These are phyloP conservation scores for Kryptopterus vitreolus DNA, from an alignment of 2,797 vertebrate species.

Conservation along the genomic window DNA sequence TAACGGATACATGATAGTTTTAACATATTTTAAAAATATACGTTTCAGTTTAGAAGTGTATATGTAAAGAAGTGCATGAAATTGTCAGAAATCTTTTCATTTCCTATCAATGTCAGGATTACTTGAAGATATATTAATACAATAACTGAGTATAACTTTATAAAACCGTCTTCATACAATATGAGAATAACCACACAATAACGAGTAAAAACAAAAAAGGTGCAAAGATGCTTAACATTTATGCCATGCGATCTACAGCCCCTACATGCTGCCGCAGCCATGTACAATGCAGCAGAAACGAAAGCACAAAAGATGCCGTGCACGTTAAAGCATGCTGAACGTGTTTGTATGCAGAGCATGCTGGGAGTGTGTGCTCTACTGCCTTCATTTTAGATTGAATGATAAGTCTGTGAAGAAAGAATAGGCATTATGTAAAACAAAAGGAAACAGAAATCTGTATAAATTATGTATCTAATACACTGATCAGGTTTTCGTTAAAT, in stretches of 20 bases:
- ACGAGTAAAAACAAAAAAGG: constrained; percentile 3
- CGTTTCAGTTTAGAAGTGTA: neutral
- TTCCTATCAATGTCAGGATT: neutral
- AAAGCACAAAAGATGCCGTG: constrained; percentile 39
- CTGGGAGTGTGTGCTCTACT: constrained; percentile 25
- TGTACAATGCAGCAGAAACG: constrained; percentile 29
- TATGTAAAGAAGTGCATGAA: neutral
- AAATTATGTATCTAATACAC: neutral
- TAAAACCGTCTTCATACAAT: neutral
- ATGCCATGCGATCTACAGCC: constrained; percentile 44
- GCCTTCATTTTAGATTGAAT: neutral
- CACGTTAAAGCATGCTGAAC: constrained; percentile 44
- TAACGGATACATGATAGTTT: neutral
- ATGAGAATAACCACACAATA: constrained; percentile 21
- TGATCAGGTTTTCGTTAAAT: constrained; percentile 3
- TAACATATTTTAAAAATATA: neutral
- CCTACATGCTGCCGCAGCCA: constrained; percentile 39
- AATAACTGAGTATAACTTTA: neutral
- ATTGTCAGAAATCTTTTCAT: constrained; percentile 9
- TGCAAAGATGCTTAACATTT: constrained; percentile 18
- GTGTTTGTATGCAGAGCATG: constrained; percentile 29
- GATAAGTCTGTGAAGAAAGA: neutral
- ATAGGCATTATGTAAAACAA: constrained; percentile 14
- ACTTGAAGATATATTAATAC: neutral
- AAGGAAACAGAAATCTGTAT: neutral